Evolutionary conservation across 2,113 vertebrate species (phyloP).

Genomic region (Hepsetus odoe): DNA sequence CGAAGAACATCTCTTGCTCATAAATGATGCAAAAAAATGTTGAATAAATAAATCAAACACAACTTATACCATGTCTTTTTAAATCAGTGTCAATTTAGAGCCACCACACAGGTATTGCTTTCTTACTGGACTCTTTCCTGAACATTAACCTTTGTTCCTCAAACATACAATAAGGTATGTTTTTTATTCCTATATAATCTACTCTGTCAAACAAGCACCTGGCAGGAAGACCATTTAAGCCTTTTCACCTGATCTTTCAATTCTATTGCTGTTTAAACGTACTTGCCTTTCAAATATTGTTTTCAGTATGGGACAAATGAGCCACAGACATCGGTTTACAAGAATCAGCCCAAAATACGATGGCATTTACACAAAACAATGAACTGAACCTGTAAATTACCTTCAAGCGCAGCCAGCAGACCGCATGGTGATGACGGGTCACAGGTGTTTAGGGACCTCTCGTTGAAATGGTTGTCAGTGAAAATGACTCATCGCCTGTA

Average conservation of each 20-base stretch:
- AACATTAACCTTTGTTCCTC: not conserved
- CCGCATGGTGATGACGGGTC: not conserved
- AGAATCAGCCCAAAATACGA: not conserved
- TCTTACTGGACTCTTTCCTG: not conserved
- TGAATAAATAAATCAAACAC: too few relatives aligned
- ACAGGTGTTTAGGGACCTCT: not conserved
- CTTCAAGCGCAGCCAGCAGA: not conserved
- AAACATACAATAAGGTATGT: not conserved
- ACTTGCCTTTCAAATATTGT: not conserved
- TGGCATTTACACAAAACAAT: not conserved
- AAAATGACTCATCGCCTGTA: not conserved
- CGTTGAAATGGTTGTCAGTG: not conserved
- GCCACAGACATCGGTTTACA: not conserved
- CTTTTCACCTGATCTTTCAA: not conserved
- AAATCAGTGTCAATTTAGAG: not conserved
- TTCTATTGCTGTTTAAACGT: not conserved
- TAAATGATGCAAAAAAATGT: not conserved
- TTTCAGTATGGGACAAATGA: not conserved
- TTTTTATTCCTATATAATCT: not conserved
- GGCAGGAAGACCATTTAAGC: not conserved
- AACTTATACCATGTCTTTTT: not conserved
- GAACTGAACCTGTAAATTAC: not conserved
- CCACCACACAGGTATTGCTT: not conserved
- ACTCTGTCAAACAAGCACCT: not conserved
- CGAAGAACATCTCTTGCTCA: not conserved